Percentiles rank a stretch among this genome's conserved stretches.
Conservation (phyloP, 1,140 invertebrate genomes). For the Anastatus disparis region DNA sequence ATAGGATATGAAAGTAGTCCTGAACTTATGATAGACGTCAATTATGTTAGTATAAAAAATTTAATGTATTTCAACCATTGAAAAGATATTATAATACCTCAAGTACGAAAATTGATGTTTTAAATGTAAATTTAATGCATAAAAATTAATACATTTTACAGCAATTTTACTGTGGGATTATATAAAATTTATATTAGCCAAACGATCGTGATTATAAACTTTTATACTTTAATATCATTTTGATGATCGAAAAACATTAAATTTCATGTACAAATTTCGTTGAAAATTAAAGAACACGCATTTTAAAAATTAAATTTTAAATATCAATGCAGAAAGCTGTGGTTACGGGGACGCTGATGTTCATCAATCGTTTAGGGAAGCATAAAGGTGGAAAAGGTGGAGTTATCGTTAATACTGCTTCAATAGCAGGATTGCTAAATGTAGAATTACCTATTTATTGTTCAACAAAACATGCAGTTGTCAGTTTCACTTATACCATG, state of each 20-base stretch:
- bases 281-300: no score
- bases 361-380: conserved; percentile 62
- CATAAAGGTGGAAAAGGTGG: conserved; percentile 63
- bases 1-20: not conserved
- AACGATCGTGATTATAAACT: conserved; percentile 18
- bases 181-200: conserved; percentile 63
- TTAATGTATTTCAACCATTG: no score
- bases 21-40: not conserved
- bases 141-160: conserved; percentile 46
- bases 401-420: conserved; percentile 63
- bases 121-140: no score
- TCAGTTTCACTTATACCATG: conserved; percentile 63
- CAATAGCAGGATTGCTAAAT: conserved; percentile 59
- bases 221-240: no score
- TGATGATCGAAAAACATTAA: no score
- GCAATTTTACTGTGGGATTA: no score
- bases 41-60: conserved; percentile 1
- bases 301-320: not conserved
- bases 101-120: no score
- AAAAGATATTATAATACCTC: no score
- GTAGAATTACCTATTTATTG: conserved; percentile 69
- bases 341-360: conserved; percentile 56
- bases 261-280: no score
- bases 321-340: conserved; percentile 50
- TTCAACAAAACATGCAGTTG: conserved; percentile 72